A percentile compares a stretch with the other conserved stretches of the same genome.
These are phyloP conservation scores for Sylvicola cinctus DNA, from an alignment of 2,888 invertebrate species.

Conservation along the genomic window DNA sequence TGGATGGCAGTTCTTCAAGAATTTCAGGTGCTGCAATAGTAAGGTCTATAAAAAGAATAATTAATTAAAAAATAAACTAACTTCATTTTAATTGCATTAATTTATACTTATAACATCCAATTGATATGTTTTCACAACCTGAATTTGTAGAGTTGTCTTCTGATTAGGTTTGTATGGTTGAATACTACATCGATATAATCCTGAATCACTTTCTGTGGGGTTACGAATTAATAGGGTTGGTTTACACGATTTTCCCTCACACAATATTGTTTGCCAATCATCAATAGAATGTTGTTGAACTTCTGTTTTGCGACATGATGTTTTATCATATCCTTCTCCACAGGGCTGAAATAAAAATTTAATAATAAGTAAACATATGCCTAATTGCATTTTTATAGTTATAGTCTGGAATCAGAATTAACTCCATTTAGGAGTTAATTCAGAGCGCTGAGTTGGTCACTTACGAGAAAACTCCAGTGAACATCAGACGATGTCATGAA, in stretches of 20 bases:
- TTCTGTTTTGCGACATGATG: constrained; percentile 14
- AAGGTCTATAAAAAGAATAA: constrained; percentile 11
- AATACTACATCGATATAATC: constrained; percentile 22
- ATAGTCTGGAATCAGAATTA: too few relatives aligned
- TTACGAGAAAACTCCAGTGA: constrained; percentile 22
- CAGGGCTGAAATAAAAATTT: constrained; percentile 9
- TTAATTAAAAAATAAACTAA: too few relatives aligned
- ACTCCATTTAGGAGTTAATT: too few relatives aligned
- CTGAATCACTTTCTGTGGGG: constrained; percentile 21
- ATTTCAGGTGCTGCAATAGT: constrained; percentile 18
- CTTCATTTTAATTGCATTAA: not conserved
- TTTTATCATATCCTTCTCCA: constrained; percentile 11
- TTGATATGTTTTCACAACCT: constrained; percentile 20
- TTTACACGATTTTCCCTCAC: constrained; percentile 16
- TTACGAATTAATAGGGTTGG: constrained; percentile 17
- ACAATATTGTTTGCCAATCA: not conserved
- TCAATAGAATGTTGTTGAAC: too few relatives aligned
- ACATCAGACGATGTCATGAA: constrained; percentile 4
- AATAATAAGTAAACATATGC: not conserved
- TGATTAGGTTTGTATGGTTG: constrained; percentile 16
- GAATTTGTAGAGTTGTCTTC: constrained; percentile 16
- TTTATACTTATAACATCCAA: constrained; percentile 20
- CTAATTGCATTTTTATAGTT: not conserved
- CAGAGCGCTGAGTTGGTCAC: too few relatives aligned
- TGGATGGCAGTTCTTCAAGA: constrained; percentile 16